These are phyloP conservation scores for Archivesica marissinica DNA, from an alignment of 1,140 invertebrate species.

Conservation along the genomic window DNA sequence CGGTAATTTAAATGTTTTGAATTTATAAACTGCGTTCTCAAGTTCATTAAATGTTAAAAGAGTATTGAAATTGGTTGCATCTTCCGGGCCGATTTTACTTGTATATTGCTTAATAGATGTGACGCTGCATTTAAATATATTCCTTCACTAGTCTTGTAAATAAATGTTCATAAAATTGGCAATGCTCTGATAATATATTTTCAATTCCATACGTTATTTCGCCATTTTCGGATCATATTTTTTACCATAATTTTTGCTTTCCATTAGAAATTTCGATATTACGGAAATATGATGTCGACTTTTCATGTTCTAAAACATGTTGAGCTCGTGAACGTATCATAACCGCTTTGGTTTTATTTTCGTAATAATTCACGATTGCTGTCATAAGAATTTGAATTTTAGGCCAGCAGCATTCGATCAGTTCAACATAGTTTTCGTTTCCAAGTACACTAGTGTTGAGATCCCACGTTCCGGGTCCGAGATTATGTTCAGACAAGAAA, in stretches of 20 bases:
- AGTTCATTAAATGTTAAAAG: not conserved
- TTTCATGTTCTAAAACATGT: not conserved
- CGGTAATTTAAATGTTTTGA: not conserved
- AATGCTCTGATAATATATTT: not conserved
- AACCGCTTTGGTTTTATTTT: not conserved
- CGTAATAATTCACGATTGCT: not conserved
- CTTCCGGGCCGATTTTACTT: not conserved
- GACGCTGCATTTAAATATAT: not conserved
- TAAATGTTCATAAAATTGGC: not conserved
- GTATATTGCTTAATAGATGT: not conserved
- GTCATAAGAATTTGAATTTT: not conserved
- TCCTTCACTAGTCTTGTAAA: not conserved
- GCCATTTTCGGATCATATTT: not conserved
- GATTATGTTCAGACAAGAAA: not conserved
- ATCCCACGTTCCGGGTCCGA: not conserved
- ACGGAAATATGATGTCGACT: not conserved
- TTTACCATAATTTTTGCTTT: not conserved
- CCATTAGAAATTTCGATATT: not conserved
- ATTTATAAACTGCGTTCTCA: not conserved
- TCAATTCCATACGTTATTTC: not conserved
- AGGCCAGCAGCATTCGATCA: not conserved
- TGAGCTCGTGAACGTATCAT: not conserved
- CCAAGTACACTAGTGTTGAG: not conserved
- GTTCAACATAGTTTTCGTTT: not conserved
- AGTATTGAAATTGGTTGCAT: not conserved